These are phyloP conservation scores for Thalassophryne amazonica DNA, from an alignment of 2,797 vertebrate species.

Conservation along the genomic window DNA sequence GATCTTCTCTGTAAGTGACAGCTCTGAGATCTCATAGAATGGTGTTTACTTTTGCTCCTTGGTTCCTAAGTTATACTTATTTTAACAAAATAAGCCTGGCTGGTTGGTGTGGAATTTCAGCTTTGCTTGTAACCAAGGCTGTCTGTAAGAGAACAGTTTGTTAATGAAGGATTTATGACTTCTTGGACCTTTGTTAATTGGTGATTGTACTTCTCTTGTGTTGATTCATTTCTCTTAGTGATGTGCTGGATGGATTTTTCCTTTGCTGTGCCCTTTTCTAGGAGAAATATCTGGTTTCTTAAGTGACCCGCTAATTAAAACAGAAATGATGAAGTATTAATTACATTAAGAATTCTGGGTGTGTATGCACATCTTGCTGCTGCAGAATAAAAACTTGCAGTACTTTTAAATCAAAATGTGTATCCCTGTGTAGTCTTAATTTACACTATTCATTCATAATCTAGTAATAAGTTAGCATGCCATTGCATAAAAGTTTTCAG, in stretches of 20 bases:
- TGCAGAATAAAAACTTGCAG: no score
- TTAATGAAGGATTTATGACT: slow-evolving; percentile 74
- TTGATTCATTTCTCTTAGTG: slow-evolving; percentile 67
- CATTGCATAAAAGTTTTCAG: no score
- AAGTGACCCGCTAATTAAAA: slow-evolving; percentile 59
- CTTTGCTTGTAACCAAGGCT: slow-evolving; percentile 47
- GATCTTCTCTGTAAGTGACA: slow-evolving; percentile 63
- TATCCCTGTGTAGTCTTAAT: no score
- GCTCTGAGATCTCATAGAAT: slow-evolving; percentile 57
- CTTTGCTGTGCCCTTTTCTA: slow-evolving; percentile 38
- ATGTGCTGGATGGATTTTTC: slow-evolving; percentile 47
- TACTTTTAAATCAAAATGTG: no score
- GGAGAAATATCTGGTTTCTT: slow-evolving; percentile 32
- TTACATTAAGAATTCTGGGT: slow-evolving; percentile 31
- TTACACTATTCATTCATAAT: no score
- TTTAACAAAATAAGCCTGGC: slow-evolving; percentile 62
- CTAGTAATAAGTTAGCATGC: no score
- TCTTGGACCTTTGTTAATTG: slow-evolving; percentile 71
- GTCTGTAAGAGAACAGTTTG: slow-evolving; percentile 57
- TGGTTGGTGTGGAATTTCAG: slow-evolving; percentile 68
- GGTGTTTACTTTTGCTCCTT: slow-evolving; percentile 64
- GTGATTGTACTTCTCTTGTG: slow-evolving; percentile 52
- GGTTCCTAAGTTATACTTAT: slow-evolving; percentile 48
- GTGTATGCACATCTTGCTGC: no score
- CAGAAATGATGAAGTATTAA: slow-evolving; percentile 37